A percentile compares a stretch with the other conserved stretches of the same genome.
Evolutionary conservation across 2,797 vertebrate species (phyloP).

Genomic region (Setipinna tenuifilis): DNA sequence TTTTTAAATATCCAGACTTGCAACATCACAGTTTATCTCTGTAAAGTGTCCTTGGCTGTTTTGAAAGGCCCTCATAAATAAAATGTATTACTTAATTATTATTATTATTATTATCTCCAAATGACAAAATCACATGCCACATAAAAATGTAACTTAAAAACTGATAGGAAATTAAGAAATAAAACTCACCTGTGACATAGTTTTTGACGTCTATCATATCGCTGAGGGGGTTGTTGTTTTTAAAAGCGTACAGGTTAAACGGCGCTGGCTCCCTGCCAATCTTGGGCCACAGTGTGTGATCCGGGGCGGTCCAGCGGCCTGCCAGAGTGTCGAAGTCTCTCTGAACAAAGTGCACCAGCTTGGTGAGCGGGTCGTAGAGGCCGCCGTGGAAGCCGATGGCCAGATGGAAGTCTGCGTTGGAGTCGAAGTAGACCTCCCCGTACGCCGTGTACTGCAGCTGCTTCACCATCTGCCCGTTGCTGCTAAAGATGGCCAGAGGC

Average conservation of each 20-base stretch:
- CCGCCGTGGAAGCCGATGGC: constrained; percentile 88
- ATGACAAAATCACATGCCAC: not conserved
- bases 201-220: constrained; percentile 86
- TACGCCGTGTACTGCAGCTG: constrained; percentile 77
- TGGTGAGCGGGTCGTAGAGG: constrained; percentile 88
- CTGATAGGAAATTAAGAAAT: not conserved
- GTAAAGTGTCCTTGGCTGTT: no score
- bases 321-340: constrained; percentile 88
- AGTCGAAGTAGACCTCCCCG: constrained; percentile 82
- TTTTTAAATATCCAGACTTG: no score
- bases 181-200: constrained; percentile 82
- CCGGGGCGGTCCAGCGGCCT: constrained; percentile 86
- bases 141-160: not conserved
- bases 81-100: no score
- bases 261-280: constrained; percentile 84
- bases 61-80: no score
- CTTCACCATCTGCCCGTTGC: constrained; percentile 88
- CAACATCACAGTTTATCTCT: not conserved
- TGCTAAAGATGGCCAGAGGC: constrained; percentile 86
- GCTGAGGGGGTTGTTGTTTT: constrained; percentile 90
- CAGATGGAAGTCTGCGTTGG: constrained; percentile 86
- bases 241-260: constrained; percentile 90
- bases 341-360: constrained; percentile 87
- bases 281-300: constrained; percentile 84
- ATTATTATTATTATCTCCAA: no score